Percentiles rank a stretch among this genome's conserved stretches.
Conservation (phyloP, 2,888 invertebrate genomes). For the Ennomos fuscantarius region DNA sequence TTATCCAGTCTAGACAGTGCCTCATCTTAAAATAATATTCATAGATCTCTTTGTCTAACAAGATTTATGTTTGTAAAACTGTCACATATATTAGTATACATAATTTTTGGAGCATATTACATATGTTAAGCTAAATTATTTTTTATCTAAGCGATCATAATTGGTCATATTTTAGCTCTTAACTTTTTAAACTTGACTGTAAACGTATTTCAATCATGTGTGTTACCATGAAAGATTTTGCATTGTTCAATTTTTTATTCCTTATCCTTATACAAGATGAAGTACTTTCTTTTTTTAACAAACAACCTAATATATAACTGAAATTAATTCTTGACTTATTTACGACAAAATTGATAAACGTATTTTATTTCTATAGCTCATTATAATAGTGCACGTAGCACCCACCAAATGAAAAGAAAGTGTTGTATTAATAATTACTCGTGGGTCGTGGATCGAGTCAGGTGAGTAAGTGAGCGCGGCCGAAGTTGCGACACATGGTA, state of each 20-base stretch:
- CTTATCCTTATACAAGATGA: too few species aligned
- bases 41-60: constrained; percentile 35
- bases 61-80: constrained; percentile 34
- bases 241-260: not conserved
- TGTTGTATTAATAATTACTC: constrained; percentile 27
- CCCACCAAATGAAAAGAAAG: constrained; percentile 21
- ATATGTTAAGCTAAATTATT: too few species aligned
- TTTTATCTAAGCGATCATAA: too few species aligned
- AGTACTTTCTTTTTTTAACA: too few species aligned
- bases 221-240: too few species aligned
- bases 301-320: too few species aligned
- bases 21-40: constrained; percentile 32
- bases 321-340: too few species aligned
- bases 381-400: not conserved
- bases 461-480: constrained; percentile 39
- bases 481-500: constrained; percentile 57
- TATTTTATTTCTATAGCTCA: not conserved
- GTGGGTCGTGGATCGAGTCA: constrained; percentile 41
- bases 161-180: too few species aligned
- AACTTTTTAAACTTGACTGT: too few species aligned
- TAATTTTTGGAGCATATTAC: constrained; percentile 12
- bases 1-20: constrained; percentile 28
- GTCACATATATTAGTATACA: constrained; percentile 29
- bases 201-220: too few species aligned
- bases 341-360: not conserved